phyloP scores from a whole-genome alignment of 2,113 vertebrate genomes.

The Emydura subglobosa region DNA sequence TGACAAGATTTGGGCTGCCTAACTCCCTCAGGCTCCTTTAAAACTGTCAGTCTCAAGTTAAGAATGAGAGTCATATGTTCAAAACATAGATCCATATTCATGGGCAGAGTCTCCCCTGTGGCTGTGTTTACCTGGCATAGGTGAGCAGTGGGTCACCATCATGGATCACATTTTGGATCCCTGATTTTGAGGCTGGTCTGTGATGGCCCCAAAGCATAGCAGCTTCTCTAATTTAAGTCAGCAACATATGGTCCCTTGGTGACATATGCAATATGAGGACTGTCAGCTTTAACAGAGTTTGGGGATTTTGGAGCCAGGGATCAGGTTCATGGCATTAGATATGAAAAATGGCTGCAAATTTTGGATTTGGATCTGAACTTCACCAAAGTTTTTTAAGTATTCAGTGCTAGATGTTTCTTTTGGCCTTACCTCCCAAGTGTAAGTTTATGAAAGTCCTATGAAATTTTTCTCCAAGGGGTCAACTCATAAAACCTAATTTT shows the following conservation, averaged over 20 bases:
- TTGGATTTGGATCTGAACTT: background rate
- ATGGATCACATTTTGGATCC: background rate
- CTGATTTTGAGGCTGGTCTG: background rate
- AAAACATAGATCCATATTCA: background rate
- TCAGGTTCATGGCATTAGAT: background rate
- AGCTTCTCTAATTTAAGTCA: background rate
- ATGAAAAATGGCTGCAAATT: background rate
- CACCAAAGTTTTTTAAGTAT: background rate
- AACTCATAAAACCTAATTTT: background rate
- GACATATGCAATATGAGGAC: background rate
- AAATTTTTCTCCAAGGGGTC: constrained; percentile 3
- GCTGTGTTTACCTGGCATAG: background rate
- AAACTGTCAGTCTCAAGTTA: background rate
- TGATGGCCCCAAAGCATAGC: background rate
- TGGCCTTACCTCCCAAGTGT: background rate
- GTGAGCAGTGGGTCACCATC: background rate
- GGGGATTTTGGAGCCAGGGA: background rate
- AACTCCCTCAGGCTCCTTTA: background rate
- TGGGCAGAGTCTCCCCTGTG: rapidly evolving
- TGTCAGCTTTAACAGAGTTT: background rate
- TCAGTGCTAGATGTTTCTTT: background rate
- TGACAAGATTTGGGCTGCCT: background rate
- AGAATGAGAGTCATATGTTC: background rate
- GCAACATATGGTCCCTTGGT: background rate
- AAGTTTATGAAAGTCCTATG: background rate